Evolutionary conservation across 2,113 vertebrate species (phyloP), one percentile per base, ranked within the genome.

Genomic region (Daphoenositta chrysoptera): DNA sequence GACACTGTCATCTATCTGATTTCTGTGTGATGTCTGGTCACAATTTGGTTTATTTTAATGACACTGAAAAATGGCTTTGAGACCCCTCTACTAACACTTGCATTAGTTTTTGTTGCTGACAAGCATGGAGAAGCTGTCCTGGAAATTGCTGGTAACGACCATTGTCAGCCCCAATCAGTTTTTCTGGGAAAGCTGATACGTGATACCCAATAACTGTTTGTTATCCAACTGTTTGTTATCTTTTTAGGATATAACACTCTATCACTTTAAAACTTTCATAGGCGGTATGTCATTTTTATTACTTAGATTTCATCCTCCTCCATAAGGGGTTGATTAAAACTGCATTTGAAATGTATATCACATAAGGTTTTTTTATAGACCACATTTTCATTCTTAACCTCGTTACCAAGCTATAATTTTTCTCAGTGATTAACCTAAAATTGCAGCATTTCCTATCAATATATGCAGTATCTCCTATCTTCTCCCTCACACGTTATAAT

Each of bases 271-370:
- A 96, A 88, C 33, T 79, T 80, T 94, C 48, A 50, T 21, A 65
- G 44, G 64, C 33, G 7, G 10, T 83, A 60, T 92, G 82, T 90
- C 47, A 94, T 88, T 95, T 95, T 91, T 94, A 94, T 88, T 95
- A 73, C 85, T 93, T 83, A 85, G 45, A 54, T 93, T 91, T 96
- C 94, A 93, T 70, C 78, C 42, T 96, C 64, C 56, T 93, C 87
- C 71, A 92, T 95, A 76, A 93, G 64, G 75, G 71, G 64, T 91
- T 96, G 90, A 96, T 94, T 94, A 97, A 97, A 95, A 73, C 64
- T 90, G 85, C 54, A 86, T 93, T 94, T 91, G 75, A 96, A 96
- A 95, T 94, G 75, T 96, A 88, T 95, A 92, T 93, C 75, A 73
- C 83, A 90, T 63, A 86, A 73, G 47, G 13, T 3, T n/a, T 95